Percentiles rank a stretch among this genome's conserved stretches.
phyloP scores from a whole-genome alignment of 1,140 invertebrate species.

The Drosophila ficusphila region DNA sequence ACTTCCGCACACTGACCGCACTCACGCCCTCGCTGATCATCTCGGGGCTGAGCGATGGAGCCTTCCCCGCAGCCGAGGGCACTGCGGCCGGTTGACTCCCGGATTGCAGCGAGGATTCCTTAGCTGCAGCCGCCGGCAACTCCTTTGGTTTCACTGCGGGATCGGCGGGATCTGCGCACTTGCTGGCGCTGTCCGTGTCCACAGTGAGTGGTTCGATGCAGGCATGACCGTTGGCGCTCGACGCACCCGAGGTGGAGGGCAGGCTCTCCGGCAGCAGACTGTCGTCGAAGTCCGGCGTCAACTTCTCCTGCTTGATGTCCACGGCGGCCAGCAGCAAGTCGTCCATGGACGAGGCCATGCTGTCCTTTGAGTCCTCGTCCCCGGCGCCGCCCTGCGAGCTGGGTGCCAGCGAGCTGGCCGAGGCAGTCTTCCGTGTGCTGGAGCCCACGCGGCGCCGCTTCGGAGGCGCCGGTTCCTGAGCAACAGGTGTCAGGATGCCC shows the following conservation, averaged over 20 bases:
- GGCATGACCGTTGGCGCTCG: constrained; percentile 43
- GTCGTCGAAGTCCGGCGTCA: constrained; percentile 59
- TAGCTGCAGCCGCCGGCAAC: not conserved
- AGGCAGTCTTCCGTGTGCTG: constrained; percentile 53
- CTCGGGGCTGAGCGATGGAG: constrained; percentile 72
- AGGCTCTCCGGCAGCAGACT: constrained; percentile 15
- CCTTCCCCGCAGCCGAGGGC: constrained; percentile 35
- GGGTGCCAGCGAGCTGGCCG: constrained; percentile 53
- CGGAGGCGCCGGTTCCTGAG: constrained; percentile 38
- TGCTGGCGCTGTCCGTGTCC: constrained; percentile 38
- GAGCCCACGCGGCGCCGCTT: constrained; percentile 59
- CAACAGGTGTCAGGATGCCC: constrained; percentile 13
- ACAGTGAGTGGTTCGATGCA: constrained; percentile 62
- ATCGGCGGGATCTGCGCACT: constrained; percentile 7
- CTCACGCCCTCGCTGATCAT: constrained; percentile 80
- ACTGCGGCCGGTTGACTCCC: not conserved
- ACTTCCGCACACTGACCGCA: constrained; percentile 78
- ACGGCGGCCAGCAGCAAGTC: constrained; percentile 57
- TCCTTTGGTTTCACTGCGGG: constrained; percentile 14
- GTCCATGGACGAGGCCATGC: constrained; percentile 75
- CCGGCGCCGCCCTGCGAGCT: constrained; percentile 40
- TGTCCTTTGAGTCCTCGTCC: constrained; percentile 81
- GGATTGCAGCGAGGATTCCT: not conserved
- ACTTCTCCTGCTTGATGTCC: constrained; percentile 72
- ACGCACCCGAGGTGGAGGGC: constrained; percentile 31